Base-by-base conservation (phyloP, 2,797 vertebrate genomes). In the Typhlichthys subterraneus region DNA sequence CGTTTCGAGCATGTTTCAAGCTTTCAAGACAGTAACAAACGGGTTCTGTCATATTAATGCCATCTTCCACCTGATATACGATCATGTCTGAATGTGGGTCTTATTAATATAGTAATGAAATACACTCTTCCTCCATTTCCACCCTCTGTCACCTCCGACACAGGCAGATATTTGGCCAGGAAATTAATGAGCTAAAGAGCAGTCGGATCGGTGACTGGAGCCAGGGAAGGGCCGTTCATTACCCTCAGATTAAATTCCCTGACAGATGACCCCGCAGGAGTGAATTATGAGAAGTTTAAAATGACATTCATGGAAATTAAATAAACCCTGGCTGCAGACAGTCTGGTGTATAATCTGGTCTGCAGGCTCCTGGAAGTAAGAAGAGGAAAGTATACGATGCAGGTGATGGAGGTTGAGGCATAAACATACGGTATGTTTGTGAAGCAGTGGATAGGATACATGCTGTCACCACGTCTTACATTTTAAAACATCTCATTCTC, bases 71-170 rank as follows among this genome's bases (percentile, higher is more conserved):
- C 70, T 82, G 85, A 88, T 87, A 86, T 85, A 86, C 70, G 69
- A 61, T 76, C 19, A 11, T 38, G 75, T 84, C 69, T 75, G 67
- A 65, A 67, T 77, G 69, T 59, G 51, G 73, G 57, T 72, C 76
- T 89, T 84, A 91, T 89, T 87, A 86, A 90, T 87, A 69, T 79
- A 85, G 87, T 88, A 86, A 89, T 89, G 81, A 90, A 87, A 88
- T 87, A 88, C 89, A 77, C 90, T 85, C 80, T 81, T 61, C 72
- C 72, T 63, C 68, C 71, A 74, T 14, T 69, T 70, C 79, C 70
- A 72, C 59, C 50, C 61, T 66, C 71, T 79, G 69, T 74, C 66
- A 46, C 60, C 72, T 17, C 49, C 15, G 55, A 73, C 73, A 67
- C 57, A 71, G 70, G 60, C 62, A 81, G 67, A 81, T 85, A 86